phyloP scores from a whole-genome alignment of 2,113 vertebrate genomes.

The Passer montanus region DNA sequence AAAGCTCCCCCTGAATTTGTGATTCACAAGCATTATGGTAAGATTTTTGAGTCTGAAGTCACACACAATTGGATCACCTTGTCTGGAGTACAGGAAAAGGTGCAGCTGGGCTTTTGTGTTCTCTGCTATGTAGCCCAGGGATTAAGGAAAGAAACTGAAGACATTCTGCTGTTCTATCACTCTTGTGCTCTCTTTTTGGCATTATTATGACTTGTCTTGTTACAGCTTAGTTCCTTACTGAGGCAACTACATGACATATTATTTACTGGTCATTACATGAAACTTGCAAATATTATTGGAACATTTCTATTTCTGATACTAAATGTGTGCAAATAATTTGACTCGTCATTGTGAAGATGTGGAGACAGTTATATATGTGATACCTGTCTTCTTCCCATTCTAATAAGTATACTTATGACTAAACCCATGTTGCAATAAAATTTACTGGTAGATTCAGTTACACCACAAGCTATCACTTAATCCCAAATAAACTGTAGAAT shows the following conservation, averaged over 20 bases:
- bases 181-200: not conserved
- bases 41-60: not conserved
- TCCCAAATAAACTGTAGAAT: constrained; percentile 11
- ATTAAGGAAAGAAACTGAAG: not conserved
- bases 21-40: not conserved
- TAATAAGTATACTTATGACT: not conserved
- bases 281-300: not conserved
- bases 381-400: not conserved
- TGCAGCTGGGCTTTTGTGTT: not conserved
- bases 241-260: not conserved
- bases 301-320: not conserved
- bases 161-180: not conserved
- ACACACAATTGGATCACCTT: not conserved
- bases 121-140: not conserved
- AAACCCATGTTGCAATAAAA: not conserved
- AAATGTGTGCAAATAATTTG: not conserved
- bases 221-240: not conserved
- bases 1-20: not conserved
- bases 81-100: not conserved
- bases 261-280: not conserved
- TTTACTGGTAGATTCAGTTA: constrained; percentile 5
- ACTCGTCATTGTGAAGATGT: not conserved
- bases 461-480: not conserved
- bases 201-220: not conserved
- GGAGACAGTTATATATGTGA: not conserved